Percentiles rank a stretch among this genome's conserved stretches.
These are phyloP conservation scores for Drosophila macrospina DNA, from an alignment of 2,888 invertebrate species.

Conservation along the genomic window DNA sequence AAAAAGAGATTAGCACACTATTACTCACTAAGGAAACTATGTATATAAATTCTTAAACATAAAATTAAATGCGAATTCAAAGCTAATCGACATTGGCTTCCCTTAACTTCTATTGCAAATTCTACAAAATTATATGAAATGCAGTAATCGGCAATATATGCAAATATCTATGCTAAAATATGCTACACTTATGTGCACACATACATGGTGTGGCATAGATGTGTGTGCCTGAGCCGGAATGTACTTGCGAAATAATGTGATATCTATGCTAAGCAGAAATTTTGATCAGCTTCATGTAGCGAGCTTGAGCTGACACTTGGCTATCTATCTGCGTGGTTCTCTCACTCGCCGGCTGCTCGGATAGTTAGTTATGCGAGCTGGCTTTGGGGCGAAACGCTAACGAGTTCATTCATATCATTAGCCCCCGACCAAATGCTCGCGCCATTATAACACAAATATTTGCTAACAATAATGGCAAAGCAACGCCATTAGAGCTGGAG, in stretches of 20 bases:
- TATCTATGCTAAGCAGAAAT: conserved; percentile 63
- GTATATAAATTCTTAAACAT: neutral
- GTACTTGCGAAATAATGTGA: conserved; percentile 48
- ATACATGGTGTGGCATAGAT: conserved; percentile 2
- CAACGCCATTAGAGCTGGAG: conserved; percentile 69
- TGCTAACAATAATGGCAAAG: conserved; percentile 74
- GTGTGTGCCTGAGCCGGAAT: conserved; percentile 7
- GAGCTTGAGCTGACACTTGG: conserved; percentile 48
- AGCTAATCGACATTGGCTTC: neutral
- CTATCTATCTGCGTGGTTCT: conserved; percentile 50
- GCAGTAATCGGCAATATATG: neutral
- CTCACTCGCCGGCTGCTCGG: neutral
- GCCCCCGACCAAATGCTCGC: conserved; percentile 66
- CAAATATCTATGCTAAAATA: conserved; percentile 7
- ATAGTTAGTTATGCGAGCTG: conserved; percentile 12
- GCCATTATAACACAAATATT: conserved; percentile 79
- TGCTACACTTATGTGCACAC: neutral
- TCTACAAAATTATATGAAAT: too few species aligned
- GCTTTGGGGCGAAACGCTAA: conserved; percentile 52
- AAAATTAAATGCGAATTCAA: neutral
- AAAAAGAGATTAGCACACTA: too few species aligned
- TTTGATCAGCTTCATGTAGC: conserved; percentile 46
- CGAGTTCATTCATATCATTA: conserved; percentile 78
- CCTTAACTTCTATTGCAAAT: too few species aligned
- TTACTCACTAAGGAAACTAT: too few species aligned